Percentiles rank a stretch among this genome's conserved stretches.
These are phyloP conservation scores for Tenualosa thibaudeaui DNA, from an alignment of 2,797 vertebrate genomes.

Conservation along the genomic window DNA sequence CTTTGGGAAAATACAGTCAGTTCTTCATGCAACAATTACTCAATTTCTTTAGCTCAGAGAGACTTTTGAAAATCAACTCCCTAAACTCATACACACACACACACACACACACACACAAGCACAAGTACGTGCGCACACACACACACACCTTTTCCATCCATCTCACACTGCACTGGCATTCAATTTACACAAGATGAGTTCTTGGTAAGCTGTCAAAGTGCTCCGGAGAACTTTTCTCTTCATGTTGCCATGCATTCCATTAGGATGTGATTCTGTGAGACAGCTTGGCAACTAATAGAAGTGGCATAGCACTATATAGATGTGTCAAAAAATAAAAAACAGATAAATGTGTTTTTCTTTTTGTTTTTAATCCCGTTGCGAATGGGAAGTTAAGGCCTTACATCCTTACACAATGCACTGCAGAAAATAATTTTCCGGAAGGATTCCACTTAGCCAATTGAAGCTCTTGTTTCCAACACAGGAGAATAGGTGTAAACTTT, in stretches of 20 bases:
- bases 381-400: neutral
- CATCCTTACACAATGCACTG: neutral
- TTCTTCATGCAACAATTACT: neutral
- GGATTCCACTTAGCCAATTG: neutral
- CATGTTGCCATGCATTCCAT: neutral
- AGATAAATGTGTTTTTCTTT: neutral
- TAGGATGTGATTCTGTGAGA: neutral
- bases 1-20: neutral
- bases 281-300: neutral
- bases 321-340: neutral
- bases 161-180: slow-evolving; percentile 49
- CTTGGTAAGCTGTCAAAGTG: slow-evolving; percentile 36
- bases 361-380: neutral
- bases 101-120: neutral
- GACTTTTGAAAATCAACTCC: neutral
- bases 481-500: slow-evolving; percentile 34
- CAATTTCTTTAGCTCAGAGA: neutral
- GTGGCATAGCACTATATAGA: neutral
- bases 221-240: slow-evolving; percentile 29
- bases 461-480: slow-evolving; percentile 4
- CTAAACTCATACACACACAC: neutral
- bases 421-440: neutral
- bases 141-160: slow-evolving; percentile 39
- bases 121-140: neutral
- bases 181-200: slow-evolving; percentile 51